A percentile compares a stretch with the other conserved stretches of the same genome.
Conservation (phyloP, 2,888 invertebrate genomes). For the Cataglyphis livida region DNA sequence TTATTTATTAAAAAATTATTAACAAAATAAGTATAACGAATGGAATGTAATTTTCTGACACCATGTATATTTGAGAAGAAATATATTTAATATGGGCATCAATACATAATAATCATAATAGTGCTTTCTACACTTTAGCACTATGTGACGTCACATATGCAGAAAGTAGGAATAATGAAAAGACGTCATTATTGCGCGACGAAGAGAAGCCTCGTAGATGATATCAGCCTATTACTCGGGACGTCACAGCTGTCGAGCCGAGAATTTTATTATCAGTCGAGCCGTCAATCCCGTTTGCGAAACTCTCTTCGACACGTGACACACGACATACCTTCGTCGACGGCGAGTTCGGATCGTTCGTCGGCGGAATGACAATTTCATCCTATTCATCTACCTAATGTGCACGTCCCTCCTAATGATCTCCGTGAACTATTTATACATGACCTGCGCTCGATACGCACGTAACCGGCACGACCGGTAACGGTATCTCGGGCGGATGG, state of each 20-base stretch:
- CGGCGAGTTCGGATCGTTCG: conserved; percentile 22
- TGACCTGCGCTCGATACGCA: conserved; percentile 40
- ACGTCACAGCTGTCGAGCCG: conserved; percentile 16
- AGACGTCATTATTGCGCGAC: background rate
- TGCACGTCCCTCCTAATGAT: conserved; percentile 13
- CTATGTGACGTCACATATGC: background rate
- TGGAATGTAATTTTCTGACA: too few species aligned
- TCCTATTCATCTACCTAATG: conserved; percentile 26
- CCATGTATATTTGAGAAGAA: too few species aligned
- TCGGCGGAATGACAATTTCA: conserved; percentile 48
- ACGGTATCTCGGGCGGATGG: conserved; percentile 27
- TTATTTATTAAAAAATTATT: too few species aligned
- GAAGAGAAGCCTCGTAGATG: background rate
- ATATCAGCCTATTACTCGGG: background rate
- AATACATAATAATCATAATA: too few species aligned
- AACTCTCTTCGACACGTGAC: conserved; percentile 18
- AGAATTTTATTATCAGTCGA: conserved; percentile 34
- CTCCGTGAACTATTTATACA: conserved; percentile 42
- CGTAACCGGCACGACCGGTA: conserved; percentile 37
- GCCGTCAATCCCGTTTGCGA: conserved; percentile 20
- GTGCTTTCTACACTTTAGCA: background rate
- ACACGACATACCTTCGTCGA: conserved; percentile 3
- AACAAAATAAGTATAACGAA: too few species aligned
- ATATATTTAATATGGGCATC: too few species aligned
- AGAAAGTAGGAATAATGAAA: background rate